A percentile compares a stretch with the other conserved stretches of the same genome.
These are phyloP conservation scores for Bos javanicus DNA, from an alignment of 2,113 vertebrate species.

Conservation along the genomic window DNA sequence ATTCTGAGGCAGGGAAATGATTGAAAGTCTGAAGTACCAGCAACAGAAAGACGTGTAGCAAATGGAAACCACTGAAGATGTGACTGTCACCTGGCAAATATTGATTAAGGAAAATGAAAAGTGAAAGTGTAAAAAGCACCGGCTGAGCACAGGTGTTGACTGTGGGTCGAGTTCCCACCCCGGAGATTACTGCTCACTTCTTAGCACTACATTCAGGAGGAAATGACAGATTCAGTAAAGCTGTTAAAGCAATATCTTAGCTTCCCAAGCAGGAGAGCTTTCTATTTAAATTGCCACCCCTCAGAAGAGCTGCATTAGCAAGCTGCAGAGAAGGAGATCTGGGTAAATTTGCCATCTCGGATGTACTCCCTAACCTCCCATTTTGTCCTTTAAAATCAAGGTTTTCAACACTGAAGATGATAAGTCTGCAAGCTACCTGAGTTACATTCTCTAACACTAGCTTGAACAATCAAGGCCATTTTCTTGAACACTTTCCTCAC, in stretches of 20 bases:
- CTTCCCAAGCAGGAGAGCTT: conserved; percentile 49
- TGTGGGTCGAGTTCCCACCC: conserved; percentile 18
- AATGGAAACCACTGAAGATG: conserved; percentile 10
- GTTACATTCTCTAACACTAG: conserved; percentile 22
- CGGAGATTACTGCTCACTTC: conserved; percentile 56
- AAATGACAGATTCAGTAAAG: conserved; percentile 52
- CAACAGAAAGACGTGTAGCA: conserved; percentile 38
- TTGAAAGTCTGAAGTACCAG: background rate
- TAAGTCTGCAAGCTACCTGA: conserved; percentile 3
- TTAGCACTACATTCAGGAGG: conserved; percentile 50
- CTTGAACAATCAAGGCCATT: conserved; percentile 21
- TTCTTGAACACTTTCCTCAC: conserved; percentile 46
- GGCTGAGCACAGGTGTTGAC: conserved; percentile 40
- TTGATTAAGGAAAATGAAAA: conserved; percentile 65
- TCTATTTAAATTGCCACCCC: conserved; percentile 58
- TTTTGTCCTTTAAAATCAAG: conserved; percentile 49
- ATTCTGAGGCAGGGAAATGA: background rate
- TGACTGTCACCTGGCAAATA: conserved; percentile 45
- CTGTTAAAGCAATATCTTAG: conserved; percentile 52
- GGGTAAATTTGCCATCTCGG: background rate
- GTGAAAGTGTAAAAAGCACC: conserved; percentile 56
- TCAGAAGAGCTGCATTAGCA: conserved; percentile 11
- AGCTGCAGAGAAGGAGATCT: conserved; percentile 39
- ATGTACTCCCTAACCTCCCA: background rate
- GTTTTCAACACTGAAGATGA: background rate